Percentiles rank a stretch among this genome's conserved stretches.
phyloP scores from a whole-genome alignment of 2,797 vertebrate species.

The Cuniculus paca region DNA sequence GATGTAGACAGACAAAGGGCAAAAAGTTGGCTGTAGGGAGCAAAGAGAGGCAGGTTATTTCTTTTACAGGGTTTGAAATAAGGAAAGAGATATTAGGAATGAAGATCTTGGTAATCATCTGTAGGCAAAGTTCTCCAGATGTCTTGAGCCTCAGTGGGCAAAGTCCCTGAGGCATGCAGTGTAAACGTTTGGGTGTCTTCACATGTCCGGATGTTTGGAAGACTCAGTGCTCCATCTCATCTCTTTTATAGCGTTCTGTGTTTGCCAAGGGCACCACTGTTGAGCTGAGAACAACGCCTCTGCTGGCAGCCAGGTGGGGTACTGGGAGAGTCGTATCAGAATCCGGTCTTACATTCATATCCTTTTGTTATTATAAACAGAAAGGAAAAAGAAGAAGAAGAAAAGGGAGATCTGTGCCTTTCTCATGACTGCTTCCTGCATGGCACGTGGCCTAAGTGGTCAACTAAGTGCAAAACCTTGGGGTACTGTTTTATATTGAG shows the following conservation, averaged over 20 bases:
- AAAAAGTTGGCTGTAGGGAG: too few species aligned
- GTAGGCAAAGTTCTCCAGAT: not conserved
- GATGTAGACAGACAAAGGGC: too few species aligned
- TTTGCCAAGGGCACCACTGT: not conserved
- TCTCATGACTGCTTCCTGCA: too few species aligned
- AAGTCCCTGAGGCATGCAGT: not conserved
- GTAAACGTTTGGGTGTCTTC: not conserved
- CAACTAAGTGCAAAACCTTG: too few species aligned
- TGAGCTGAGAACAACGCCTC: not conserved
- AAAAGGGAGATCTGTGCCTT: too few species aligned
- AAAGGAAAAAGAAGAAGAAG: too few species aligned
- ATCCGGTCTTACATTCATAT: too few species aligned
- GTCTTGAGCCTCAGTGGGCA: not conserved
- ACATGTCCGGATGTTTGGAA: rapidly evolving
- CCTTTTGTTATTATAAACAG: too few species aligned
- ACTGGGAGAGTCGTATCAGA: too few species aligned
- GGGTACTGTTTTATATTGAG: too few species aligned
- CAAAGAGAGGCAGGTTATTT: not conserved
- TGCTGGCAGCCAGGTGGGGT: too few species aligned
- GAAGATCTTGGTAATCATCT: not conserved
- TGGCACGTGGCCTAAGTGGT: too few species aligned
- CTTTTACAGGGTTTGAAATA: not conserved
- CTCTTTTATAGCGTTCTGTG: not conserved
- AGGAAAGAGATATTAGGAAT: not conserved
- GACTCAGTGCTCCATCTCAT: not conserved